Evolutionary conservation across 2,113 vertebrate genomes (phyloP).

Genomic region (Cephalopholis sonnerati): DNA sequence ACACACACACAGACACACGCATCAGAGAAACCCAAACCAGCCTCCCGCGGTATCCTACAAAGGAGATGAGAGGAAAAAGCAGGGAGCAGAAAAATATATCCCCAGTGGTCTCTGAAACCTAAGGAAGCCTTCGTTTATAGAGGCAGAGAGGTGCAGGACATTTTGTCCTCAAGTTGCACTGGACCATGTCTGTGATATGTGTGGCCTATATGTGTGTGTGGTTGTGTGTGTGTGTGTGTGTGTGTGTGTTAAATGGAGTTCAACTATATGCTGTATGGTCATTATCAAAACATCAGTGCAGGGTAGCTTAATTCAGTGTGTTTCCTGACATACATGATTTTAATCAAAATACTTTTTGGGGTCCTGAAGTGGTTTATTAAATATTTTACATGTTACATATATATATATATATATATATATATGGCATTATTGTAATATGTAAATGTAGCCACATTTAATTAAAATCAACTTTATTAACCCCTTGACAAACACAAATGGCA

Average conservation of each 20-base stretch:
- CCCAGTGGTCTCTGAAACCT: slow-evolving; percentile 65
- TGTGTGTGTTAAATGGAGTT: background rate
- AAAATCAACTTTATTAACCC: background rate
- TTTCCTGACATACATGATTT: background rate
- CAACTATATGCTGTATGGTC: background rate
- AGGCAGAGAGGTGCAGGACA: slow-evolving; percentile 51
- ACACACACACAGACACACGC: slow-evolving; percentile 51
- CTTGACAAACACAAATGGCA: background rate
- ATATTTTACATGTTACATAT: background rate
- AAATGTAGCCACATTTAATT: background rate
- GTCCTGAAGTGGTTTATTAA: background rate
- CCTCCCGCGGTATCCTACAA: slow-evolving; percentile 60
- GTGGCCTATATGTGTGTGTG: background rate
- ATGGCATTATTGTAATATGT: background rate
- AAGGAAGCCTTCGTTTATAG: slow-evolving; percentile 62
- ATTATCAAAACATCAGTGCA: background rate
- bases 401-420: too few relatives aligned
- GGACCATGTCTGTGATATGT: background rate
- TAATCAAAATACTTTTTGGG: background rate
- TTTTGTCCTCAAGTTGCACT: slow-evolving; percentile 60
- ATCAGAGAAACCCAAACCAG: slow-evolving; percentile 65
- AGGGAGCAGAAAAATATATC: slow-evolving; percentile 62
- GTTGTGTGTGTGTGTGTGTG: slow-evolving; percentile 1
- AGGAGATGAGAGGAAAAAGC: slow-evolving; percentile 67
- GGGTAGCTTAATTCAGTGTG: background rate